These are phyloP conservation scores for Aspidiotus destructor DNA, from an alignment of 2,888 invertebrate species.

Conservation along the genomic window DNA sequence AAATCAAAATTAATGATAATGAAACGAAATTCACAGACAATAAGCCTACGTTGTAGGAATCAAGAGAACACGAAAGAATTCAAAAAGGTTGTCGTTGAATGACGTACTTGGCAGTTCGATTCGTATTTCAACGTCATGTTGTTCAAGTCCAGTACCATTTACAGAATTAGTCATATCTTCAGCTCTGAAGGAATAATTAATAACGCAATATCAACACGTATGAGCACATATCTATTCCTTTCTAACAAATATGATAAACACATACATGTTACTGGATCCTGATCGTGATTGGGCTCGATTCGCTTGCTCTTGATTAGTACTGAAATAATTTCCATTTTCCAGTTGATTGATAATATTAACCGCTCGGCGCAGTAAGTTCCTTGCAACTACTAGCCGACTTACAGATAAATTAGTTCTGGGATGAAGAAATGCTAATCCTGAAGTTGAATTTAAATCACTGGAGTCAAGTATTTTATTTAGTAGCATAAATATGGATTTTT, in stretches of 20 bases:
- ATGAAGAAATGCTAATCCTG: conserved; percentile 20
- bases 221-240: too few relatives aligned
- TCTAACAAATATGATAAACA: not conserved
- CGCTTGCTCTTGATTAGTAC: conserved; percentile 8
- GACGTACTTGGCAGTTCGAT: conserved; percentile 27
- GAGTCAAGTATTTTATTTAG: not conserved
- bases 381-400: conserved; percentile 42
- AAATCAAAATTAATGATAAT: not conserved
- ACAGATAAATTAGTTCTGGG: conserved; percentile 27
- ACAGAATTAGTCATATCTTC: conserved; percentile 16
- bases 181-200: conserved; percentile 8
- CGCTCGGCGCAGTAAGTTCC: conserved; percentile 45
- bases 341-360: conserved; percentile 44
- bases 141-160: conserved; percentile 5
- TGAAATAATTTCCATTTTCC: conserved; percentile 39
- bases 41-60: not conserved
- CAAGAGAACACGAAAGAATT: not conserved
- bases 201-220: not conserved
- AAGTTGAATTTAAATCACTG: not conserved
- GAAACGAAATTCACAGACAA: not conserved
- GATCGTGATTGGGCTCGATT: not conserved
- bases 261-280: conserved; percentile 19
- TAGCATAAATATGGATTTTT: not conserved
- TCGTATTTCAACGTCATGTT: conserved; percentile 26
- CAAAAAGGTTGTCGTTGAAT: not conserved